These are phyloP conservation scores for Temnothorax longispinosus DNA, from an alignment of 1,140 invertebrate species.

Conservation along the genomic window DNA sequence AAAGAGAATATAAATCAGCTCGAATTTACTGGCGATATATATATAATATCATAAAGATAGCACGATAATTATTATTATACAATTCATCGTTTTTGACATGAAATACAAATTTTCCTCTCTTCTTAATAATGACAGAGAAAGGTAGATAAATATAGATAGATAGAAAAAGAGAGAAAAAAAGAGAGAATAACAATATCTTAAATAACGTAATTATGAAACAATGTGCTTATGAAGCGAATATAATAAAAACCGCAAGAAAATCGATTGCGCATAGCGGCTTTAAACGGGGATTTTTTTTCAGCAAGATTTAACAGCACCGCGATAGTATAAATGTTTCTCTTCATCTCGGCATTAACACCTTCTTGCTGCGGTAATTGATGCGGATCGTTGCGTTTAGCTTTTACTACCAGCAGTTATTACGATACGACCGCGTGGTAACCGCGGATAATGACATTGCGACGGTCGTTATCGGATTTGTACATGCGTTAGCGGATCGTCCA, in stretches of 20 bases:
- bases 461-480: constrained; percentile 28
- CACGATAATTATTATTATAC: neutral
- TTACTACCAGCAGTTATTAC: constrained; percentile 42
- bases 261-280: constrained; percentile 22
- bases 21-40: neutral
- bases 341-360: constrained; percentile 42
- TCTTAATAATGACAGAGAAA: neutral
- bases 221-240: neutral
- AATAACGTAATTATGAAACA: neutral
- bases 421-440: constrained; percentile 20
- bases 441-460: constrained; percentile 42
- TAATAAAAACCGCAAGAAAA: constrained; percentile 22
- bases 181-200: neutral
- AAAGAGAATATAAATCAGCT: neutral
- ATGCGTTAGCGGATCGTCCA: constrained; percentile 24
- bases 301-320: neutral
- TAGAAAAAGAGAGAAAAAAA: neutral
- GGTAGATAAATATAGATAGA: neutral
- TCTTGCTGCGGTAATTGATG: constrained; percentile 42
- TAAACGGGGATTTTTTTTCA: neutral
- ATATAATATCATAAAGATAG: neutral
- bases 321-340: constrained; percentile 31
- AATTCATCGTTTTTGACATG: neutral
- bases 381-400: constrained; percentile 45
- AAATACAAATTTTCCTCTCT: neutral